Base-by-base conservation (phyloP, 2,888 invertebrate genomes). In the Drosophila multiciliata region DNA sequence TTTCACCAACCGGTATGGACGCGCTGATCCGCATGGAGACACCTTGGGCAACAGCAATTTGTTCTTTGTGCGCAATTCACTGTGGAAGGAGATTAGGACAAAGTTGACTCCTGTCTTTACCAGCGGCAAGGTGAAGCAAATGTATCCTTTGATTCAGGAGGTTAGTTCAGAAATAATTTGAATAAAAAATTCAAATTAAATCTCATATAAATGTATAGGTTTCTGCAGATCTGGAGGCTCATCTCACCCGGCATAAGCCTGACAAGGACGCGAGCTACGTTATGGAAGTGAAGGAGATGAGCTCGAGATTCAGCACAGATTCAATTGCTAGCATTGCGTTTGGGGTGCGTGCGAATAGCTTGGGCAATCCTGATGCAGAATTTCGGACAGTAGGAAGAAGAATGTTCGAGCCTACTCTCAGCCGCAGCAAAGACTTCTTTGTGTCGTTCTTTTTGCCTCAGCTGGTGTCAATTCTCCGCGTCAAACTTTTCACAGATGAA, bases 91-190 rank as follows among this genome's bases (percentile, higher is more conserved):
- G 17, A 75, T 94, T 0, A 90, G 94, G 33, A 58, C 86, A 1
- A 94, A 93, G 69, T 63, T 94, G 5, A 92, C 94, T 0, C 94
- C 94, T 0, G 91, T 94, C 1, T 94, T 94, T 73, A 93, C 94
- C 1, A 92, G 91, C 58, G 93, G 92, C 8, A 93, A 93, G 62
- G 80, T 93, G 1, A 93, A 93, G 55, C 91, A 92, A 67, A 92
- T 93, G 92, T 93, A 93, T 86, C 82, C 87, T 0, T 75, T 93
- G 12, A 84, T 93, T 76, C 81, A 85, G 52, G 86, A 92, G 80
- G 92, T 92, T 66, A 61, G 73, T 66, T 36, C 3, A 11, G 20
- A 8, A 23, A 26, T 8, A 23, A 23, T 15, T 15, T 45, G 7
- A 0, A 17, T 23, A 36, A 23, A 6, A 3, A 15, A 17, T 20